Evolutionary conservation across 2,888 invertebrate genomes (phyloP).

Genomic region (Julus scandinavius): DNA sequence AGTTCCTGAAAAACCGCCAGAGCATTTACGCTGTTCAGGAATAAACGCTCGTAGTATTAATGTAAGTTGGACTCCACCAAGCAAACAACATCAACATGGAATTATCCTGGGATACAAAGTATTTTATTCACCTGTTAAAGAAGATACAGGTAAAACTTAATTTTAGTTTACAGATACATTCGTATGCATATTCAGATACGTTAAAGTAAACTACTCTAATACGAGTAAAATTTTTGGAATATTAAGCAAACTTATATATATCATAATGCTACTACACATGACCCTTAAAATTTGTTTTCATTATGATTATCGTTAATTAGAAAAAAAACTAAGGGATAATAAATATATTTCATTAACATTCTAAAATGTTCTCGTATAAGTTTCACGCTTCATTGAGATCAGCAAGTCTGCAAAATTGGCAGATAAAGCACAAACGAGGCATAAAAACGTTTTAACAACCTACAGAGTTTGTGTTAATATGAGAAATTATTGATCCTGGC

Average conservation of each 20-base stretch:
- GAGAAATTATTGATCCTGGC: constrained; percentile 26
- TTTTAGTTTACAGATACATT: not conserved
- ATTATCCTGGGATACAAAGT: constrained; percentile 66
- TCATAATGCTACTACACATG: too few relatives aligned
- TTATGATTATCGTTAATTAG: too few relatives aligned
- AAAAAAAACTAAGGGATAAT: too few relatives aligned
- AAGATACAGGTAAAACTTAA: constrained; percentile 55
- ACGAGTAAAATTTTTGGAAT: too few relatives aligned
- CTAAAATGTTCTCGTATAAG: not conserved
- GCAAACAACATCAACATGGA: constrained; percentile 65
- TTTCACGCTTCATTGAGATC: too few relatives aligned
- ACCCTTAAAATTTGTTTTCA: too few relatives aligned
- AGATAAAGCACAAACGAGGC: not conserved
- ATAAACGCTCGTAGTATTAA: constrained; percentile 65
- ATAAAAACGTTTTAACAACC: not conserved
- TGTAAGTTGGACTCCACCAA: constrained; percentile 66
- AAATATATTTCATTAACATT: not conserved
- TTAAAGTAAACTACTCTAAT: too few relatives aligned
- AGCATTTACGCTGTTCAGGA: constrained; percentile 64
- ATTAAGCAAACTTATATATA: too few relatives aligned
- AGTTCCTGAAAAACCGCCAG: constrained; percentile 67
- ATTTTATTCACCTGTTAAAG: constrained; percentile 53
- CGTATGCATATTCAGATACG: too few relatives aligned
- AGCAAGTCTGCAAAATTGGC: not conserved
- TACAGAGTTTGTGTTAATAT: not conserved